phyloP scores from a whole-genome alignment of 2,113 vertebrate genomes.

The Columba livia region DNA sequence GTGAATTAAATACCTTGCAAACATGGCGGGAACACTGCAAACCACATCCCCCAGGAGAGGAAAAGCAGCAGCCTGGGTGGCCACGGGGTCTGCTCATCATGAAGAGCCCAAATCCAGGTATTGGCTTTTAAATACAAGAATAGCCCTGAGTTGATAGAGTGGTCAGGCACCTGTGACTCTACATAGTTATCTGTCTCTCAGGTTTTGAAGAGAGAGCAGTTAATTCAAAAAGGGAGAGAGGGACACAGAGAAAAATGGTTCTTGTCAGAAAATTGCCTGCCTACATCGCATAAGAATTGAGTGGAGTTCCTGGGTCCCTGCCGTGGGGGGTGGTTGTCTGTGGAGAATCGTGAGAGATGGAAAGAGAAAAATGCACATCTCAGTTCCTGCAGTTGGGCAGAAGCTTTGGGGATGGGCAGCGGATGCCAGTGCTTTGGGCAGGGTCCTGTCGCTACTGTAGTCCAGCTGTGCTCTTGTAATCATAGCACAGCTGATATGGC shows the following conservation, averaged over 20 bases:
- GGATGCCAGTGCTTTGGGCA: background rate
- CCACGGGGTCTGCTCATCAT: background rate
- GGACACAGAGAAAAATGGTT: background rate
- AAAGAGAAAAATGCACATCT: background rate
- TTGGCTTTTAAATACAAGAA: background rate
- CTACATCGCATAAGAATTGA: background rate
- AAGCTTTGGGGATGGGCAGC: background rate
- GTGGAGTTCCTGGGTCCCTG: background rate
- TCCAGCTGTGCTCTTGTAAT: background rate
- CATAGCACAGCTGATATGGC: background rate
- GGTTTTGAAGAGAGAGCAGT: background rate
- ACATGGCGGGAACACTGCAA: background rate
- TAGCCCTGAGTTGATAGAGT: background rate
- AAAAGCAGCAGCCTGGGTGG: background rate
- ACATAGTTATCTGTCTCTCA: fast-evolving
- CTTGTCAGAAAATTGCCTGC: background rate
- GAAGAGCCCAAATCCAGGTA: background rate
- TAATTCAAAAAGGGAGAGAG: background rate
- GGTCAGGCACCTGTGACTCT: background rate
- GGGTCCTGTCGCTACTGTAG: background rate
- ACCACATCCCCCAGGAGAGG: background rate
- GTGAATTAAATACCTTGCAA: background rate
- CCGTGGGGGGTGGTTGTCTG: background rate
- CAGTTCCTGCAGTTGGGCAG: fast-evolving
- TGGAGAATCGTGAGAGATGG: background rate